Percentiles rank a stretch among this genome's conserved stretches.
These are phyloP conservation scores for Leptestheria dahalacensis DNA, from an alignment of 1,140 invertebrate genomes.

Conservation along the genomic window DNA sequence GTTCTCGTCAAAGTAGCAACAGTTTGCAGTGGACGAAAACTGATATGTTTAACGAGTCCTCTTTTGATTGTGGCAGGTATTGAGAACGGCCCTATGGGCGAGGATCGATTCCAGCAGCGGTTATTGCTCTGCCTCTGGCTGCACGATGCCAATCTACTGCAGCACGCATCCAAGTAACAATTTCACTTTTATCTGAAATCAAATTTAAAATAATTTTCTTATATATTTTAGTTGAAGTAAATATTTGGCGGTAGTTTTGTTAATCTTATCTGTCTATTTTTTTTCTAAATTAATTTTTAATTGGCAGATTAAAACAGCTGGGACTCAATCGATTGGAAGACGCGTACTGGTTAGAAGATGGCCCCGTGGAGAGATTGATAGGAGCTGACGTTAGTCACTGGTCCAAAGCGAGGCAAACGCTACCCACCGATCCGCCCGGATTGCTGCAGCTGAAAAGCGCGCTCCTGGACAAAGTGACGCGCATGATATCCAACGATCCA, in stretches of 20 bases:
- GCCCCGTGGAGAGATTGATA: conserved; percentile 48
- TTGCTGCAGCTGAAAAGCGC: conserved; percentile 63
- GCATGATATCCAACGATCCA: not conserved
- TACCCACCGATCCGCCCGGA: conserved; percentile 61
- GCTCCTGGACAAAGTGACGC: conserved; percentile 44
- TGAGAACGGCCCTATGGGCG: not conserved
- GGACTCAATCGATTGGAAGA: conserved; percentile 68
- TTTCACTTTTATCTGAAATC: conserved; percentile 1
- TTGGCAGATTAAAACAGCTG: conserved; percentile 49
- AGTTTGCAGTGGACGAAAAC: no score
- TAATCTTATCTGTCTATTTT: no score
- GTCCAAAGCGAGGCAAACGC: conserved; percentile 53
- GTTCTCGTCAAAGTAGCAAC: no score
- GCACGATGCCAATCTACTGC: conserved; percentile 49
- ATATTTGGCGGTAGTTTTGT: no score
- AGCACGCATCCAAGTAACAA: conserved; percentile 52
- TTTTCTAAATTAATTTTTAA: no score
- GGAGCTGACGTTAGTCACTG: conserved; percentile 64
- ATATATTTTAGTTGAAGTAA: no score
- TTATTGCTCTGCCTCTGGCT: conserved; percentile 66
- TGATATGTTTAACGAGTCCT: not conserved
- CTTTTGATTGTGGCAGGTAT: not conserved
- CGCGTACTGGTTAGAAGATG: conserved; percentile 75
- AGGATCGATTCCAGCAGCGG: conserved; percentile 45
- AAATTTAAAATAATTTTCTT: conserved; percentile 13